These are phyloP conservation scores for Caenorhabditis zanzibari DNA, from an alignment of 2,888 invertebrate species.

Conservation along the genomic window DNA sequence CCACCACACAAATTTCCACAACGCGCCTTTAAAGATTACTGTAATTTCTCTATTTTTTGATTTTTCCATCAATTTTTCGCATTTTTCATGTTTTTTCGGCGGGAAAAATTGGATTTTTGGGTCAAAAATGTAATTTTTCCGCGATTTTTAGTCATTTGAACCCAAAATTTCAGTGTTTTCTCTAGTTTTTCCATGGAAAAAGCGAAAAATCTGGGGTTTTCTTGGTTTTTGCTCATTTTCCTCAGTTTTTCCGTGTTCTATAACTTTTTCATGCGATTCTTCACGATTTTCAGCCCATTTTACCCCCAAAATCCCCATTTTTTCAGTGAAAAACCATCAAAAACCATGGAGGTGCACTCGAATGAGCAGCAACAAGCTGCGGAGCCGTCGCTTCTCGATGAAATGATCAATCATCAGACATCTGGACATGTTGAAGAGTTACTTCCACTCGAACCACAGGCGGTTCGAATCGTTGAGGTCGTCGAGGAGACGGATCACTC, in stretches of 20 bases:
- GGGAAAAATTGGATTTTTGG: background rate
- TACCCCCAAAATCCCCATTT: background rate
- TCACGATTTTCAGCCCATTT: background rate
- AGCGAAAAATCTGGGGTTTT: background rate
- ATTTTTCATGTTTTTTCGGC: background rate
- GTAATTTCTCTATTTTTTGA: background rate
- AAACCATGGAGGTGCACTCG: conserved; percentile 3
- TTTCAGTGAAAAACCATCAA: conserved; percentile 15
- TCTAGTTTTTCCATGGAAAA: background rate
- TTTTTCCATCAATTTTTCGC: background rate
- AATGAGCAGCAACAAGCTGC: background rate
- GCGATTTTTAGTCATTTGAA: too few relatives aligned
- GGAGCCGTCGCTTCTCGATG: conserved; percentile 1
- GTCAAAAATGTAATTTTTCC: background rate
- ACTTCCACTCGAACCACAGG: conserved; percentile 46
- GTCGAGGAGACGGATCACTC: conserved; percentile 71
- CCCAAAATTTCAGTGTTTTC: background rate
- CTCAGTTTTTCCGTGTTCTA: background rate
- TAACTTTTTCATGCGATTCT: background rate
- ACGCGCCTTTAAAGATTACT: conserved; percentile 12
- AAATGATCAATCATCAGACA: conserved; percentile 6
- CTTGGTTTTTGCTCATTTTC: background rate
- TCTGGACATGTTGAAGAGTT: conserved; percentile 47
- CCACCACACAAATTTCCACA: background rate
- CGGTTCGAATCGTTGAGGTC: conserved; percentile 73